Conservation (phyloP, 2,888 invertebrate species). For the Chrysolina haemoptera region DNA sequence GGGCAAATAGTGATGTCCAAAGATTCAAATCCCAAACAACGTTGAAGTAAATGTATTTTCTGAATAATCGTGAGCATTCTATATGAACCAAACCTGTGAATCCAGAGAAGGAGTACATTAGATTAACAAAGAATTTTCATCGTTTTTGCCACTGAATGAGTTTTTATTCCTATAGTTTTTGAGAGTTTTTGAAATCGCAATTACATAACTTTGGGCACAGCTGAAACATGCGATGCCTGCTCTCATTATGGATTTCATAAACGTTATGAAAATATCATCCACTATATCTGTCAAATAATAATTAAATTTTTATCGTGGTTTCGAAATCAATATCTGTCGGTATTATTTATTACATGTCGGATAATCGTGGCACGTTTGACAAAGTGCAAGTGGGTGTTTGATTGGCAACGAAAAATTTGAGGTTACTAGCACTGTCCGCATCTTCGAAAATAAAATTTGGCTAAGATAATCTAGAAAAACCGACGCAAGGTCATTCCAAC, state of each 20-base stretch:
- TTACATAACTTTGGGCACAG: background rate
- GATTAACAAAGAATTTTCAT: no score
- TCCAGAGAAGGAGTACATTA: no score
- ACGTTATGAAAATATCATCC: background rate
- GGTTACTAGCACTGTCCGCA: slow-evolving; percentile 13
- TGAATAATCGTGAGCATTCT: no score
- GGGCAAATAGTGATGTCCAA: no score
- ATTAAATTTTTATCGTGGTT: background rate
- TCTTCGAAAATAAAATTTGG: slow-evolving; percentile 19
- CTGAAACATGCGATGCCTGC: background rate
- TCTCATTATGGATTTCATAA: background rate
- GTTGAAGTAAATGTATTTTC: no score
- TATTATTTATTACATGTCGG: background rate
- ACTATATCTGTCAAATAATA: slow-evolving; percentile 2
- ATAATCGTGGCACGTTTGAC: background rate
- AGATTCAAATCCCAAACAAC: no score
- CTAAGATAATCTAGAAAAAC: slow-evolving; percentile 16
- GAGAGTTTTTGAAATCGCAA: no score
- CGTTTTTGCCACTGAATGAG: no score
- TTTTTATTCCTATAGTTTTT: no score
- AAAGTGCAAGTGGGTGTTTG: slow-evolving; percentile 11
- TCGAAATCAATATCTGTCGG: background rate
- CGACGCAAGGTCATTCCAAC: slow-evolving; percentile 11
- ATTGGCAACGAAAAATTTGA: slow-evolving; percentile 15
- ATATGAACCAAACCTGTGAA: no score